Evolutionary conservation across 2,113 vertebrate species (phyloP).

Genomic region (Elephas maximus): DNA sequence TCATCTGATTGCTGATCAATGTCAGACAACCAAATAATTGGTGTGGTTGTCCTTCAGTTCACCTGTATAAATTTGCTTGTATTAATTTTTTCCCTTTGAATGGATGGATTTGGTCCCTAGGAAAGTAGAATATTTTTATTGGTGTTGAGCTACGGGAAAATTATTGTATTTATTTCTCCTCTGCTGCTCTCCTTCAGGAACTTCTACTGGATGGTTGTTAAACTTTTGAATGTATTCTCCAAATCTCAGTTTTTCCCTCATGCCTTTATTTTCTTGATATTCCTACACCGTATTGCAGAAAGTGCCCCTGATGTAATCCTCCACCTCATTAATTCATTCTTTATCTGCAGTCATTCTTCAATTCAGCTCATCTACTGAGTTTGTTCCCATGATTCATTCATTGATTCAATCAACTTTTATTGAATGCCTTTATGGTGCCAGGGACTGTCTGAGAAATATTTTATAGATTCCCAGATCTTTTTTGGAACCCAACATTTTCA

Average conservation of each 20-base stretch:
- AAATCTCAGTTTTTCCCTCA: not conserved
- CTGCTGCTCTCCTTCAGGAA: not conserved
- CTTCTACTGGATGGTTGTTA: not conserved
- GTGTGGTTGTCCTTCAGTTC: not conserved
- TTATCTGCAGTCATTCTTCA: not conserved
- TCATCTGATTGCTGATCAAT: not conserved
- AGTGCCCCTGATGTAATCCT: not conserved
- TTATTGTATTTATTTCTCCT: not conserved
- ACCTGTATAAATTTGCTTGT: not conserved
- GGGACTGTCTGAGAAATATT: not conserved
- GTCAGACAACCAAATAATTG: not conserved
- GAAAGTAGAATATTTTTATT: not conserved
- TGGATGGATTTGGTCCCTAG: not conserved
- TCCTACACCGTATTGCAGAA: not conserved
- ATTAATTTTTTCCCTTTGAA: not conserved
- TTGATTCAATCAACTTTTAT: not conserved
- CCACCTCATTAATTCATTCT: not conserved
- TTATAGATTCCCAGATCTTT: not conserved
- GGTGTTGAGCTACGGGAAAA: not conserved
- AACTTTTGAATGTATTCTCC: not conserved
- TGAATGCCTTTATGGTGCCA: not conserved
- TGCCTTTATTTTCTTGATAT: not conserved
- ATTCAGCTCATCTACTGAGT: not conserved
- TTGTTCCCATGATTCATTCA: conserved; percentile 35
- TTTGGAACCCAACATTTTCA: not conserved